phyloP scores from a whole-genome alignment of 2,797 vertebrate genomes.

The Sebastes trivittatus region DNA sequence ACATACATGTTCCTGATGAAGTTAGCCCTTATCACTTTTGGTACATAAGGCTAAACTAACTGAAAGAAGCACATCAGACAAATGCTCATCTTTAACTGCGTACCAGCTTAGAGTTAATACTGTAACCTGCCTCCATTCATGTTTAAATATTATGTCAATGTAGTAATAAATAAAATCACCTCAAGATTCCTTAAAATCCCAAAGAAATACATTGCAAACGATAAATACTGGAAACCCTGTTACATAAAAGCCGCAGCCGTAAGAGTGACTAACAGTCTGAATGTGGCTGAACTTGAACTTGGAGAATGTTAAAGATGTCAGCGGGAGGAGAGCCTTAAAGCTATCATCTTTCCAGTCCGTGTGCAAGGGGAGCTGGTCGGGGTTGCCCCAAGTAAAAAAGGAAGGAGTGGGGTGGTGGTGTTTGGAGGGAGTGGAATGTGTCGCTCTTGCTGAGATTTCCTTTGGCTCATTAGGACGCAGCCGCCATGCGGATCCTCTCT shows the following conservation, averaged over 20 bases:
- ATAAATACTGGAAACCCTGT: constrained; percentile 50
- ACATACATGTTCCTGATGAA: constrained; percentile 55
- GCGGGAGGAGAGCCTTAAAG: constrained; percentile 39
- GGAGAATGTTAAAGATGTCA: constrained; percentile 21
- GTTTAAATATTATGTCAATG: constrained; percentile 51
- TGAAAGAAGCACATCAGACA: constrained; percentile 22
- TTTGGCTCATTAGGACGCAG: constrained; percentile 72
- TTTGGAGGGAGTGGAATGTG: constrained; percentile 66
- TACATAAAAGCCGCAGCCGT: constrained; percentile 43
- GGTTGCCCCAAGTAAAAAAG: constrained; percentile 16
- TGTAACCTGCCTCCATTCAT: constrained; percentile 18
- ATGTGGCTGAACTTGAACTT: constrained; percentile 38
- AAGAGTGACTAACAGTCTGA: constrained; percentile 67
- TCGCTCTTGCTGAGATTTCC: constrained; percentile 29
- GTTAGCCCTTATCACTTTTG: constrained; percentile 65
- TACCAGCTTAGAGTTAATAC: constrained; percentile 9
- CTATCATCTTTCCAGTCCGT: constrained; percentile 61
- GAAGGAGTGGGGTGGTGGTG: background rate
- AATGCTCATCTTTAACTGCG: background rate
- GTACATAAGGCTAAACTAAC: constrained; percentile 53
- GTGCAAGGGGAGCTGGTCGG: constrained; percentile 46
- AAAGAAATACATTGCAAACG: constrained; percentile 24
- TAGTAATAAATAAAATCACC: constrained; percentile 71
- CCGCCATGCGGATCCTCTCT: constrained; percentile 80
- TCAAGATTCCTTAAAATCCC: constrained; percentile 25